Evolutionary conservation across 23 tunicate genomes (phyloP).

Genomic region (Corella eumyota): DNA sequence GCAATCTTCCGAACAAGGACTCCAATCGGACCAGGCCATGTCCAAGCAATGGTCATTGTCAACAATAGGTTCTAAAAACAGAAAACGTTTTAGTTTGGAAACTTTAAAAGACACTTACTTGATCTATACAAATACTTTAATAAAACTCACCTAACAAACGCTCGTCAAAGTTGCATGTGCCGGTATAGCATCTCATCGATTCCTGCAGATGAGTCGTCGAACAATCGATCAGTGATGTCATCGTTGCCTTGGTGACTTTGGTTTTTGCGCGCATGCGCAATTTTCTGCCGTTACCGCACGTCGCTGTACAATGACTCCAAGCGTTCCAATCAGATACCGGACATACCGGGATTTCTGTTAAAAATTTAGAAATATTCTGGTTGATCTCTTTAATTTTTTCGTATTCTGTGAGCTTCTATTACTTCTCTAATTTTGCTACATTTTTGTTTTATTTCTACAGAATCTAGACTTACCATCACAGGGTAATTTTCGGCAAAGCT

Average conservation of each 20-base stretch:
- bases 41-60: constrained; percentile 44
- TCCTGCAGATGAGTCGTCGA: constrained; percentile 79
- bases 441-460: too few relatives aligned
- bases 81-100: too few relatives aligned
- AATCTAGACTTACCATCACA: constrained; percentile 81
- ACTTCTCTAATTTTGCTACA: too few relatives aligned
- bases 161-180: constrained; percentile 37
- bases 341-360: constrained; percentile 79
- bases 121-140: too few relatives aligned
- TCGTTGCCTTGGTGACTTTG: constrained; percentile 57
- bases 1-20: constrained; percentile 69
- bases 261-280: constrained; percentile 56
- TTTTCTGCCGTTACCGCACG: constrained; percentile 72
- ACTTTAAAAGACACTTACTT: too few relatives aligned
- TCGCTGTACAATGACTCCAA: constrained; percentile 87
- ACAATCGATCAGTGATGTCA: constrained; percentile 92
- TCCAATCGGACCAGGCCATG: constrained; percentile 71
- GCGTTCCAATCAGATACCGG: constrained; percentile 64
- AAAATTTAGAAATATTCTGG: too few relatives aligned
- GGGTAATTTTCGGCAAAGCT: constrained; percentile 55
- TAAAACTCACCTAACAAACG: constrained; percentile 4
- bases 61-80: too few relatives aligned
- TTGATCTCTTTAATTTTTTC: not conserved
- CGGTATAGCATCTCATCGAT: constrained; percentile 55
- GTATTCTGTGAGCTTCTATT: not conserved